Conservation (phyloP, 2,888 invertebrate genomes). For the Conistra vaccinii region DNA sequence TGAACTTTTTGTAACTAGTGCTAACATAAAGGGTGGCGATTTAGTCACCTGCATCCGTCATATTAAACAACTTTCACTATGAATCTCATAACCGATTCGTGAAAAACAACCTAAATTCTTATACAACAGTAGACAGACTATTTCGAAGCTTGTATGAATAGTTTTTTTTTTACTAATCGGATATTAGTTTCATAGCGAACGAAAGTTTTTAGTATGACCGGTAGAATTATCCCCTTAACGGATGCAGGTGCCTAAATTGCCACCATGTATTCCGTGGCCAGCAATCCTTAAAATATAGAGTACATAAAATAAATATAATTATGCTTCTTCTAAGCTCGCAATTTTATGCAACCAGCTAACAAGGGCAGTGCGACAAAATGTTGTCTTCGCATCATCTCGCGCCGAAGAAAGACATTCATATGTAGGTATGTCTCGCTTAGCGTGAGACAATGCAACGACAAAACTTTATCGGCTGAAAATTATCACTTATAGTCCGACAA, state of each 20-base stretch:
- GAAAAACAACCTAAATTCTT: too few species aligned
- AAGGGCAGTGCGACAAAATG: background rate
- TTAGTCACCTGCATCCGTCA: too few species aligned
- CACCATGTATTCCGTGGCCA: background rate
- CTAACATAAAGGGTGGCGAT: background rate
- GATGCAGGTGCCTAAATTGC: too few species aligned
- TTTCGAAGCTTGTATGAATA: too few species aligned
- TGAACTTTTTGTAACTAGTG: background rate
- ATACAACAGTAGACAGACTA: too few species aligned
- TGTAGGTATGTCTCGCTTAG: background rate
- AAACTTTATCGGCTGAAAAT: background rate
- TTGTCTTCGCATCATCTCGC: background rate
- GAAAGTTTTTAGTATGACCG: too few species aligned
- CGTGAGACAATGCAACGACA: background rate
- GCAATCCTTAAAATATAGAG: background rate
- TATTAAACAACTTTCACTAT: too few species aligned
- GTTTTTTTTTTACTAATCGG: too few species aligned
- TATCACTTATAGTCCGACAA: constrained; percentile 1
- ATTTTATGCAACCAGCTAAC: background rate
- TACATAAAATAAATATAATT: background rate
- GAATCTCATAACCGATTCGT: too few species aligned
- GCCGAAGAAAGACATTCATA: background rate
- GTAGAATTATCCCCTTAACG: too few species aligned
- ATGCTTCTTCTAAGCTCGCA: background rate
- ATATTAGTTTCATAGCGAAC: too few species aligned